These are phyloP conservation scores for Lathronympha strigana DNA, from an alignment of 2,888 invertebrate genomes.

Conservation along the genomic window DNA sequence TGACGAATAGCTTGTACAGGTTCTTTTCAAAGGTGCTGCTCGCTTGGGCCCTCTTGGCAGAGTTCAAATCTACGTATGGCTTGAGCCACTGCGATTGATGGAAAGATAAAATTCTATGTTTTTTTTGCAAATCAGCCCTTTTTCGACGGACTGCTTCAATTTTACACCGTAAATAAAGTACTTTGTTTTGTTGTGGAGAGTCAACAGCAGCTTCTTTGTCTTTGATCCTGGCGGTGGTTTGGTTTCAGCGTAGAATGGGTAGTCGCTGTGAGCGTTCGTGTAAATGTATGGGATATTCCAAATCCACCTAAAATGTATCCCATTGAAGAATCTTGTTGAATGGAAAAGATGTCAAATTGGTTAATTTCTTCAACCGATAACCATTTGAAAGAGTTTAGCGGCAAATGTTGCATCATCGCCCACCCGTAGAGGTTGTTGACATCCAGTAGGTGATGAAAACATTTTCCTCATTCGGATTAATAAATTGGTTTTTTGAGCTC, in stretches of 20 bases:
- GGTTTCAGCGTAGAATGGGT: slow-evolving; percentile 37
- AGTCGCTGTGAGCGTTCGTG: slow-evolving; percentile 40
- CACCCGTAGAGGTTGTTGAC: slow-evolving; percentile 59
- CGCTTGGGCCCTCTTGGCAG: slow-evolving; percentile 6
- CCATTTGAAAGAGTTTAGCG: slow-evolving; percentile 53
- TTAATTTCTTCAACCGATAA: slow-evolving; percentile 42
- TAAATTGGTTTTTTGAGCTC: too few relatives aligned
- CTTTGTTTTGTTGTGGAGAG: slow-evolving; percentile 28
- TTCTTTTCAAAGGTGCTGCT: slow-evolving; percentile 34
- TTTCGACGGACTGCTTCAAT: slow-evolving; percentile 26
- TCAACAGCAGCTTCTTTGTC: slow-evolving; percentile 28
- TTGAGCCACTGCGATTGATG: slow-evolving; percentile 9
- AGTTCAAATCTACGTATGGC: slow-evolving; percentile 42
- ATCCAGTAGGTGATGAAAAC: slow-evolving; percentile 54
- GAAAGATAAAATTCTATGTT: slow-evolving; percentile 36
- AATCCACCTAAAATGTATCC: slow-evolving; percentile 42
- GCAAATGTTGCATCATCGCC: slow-evolving; percentile 55
- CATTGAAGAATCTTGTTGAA: background rate
- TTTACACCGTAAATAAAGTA: slow-evolving; percentile 41
- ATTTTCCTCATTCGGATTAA: background rate
- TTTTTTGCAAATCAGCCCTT: slow-evolving; percentile 37
- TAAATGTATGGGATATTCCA: slow-evolving; percentile 36
- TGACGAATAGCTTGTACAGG: slow-evolving; percentile 38
- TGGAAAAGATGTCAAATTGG: slow-evolving; percentile 4
- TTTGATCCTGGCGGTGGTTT: slow-evolving; percentile 10